These are phyloP conservation scores for Enteromius argenteus DNA, from an alignment of 2,797 vertebrate species.

Conservation along the genomic window DNA sequence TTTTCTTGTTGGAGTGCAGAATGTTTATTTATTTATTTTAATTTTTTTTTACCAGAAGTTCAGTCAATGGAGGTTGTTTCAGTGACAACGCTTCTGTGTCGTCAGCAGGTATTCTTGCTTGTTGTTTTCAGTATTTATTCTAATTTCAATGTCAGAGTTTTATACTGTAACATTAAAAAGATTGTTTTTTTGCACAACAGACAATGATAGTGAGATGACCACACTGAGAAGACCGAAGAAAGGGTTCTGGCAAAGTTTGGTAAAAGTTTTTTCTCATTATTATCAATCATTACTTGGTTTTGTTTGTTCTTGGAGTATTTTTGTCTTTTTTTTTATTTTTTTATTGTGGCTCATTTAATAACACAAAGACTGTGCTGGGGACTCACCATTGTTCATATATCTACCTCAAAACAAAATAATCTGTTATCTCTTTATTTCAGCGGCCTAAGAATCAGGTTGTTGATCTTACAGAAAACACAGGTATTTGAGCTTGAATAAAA, in stretches of 20 bases:
- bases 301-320: neutral
- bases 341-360: neutral
- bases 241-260: constrained; percentile 60
- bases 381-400: neutral
- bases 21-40: too few species aligned
- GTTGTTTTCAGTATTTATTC: neutral
- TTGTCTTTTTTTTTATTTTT: neutral
- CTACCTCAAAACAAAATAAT: neutral
- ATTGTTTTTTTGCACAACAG: constrained; percentile 4
- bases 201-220: neutral
- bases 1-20: too few species aligned
- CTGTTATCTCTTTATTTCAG: constrained; percentile 28
- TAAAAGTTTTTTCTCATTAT: constrained; percentile 26
- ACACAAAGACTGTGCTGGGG: neutral
- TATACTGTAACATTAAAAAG: neutral
- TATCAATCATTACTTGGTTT: neutral
- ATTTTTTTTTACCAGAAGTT: neutral
- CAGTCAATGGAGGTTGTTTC: constrained; percentile 26
- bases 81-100: constrained; percentile 21
- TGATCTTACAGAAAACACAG: constrained; percentile 47
- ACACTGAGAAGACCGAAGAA: constrained; percentile 41
- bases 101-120: constrained; percentile 44
- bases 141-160: neutral
- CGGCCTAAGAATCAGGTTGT: constrained; percentile 39
- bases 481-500: constrained; percentile 20